These are phyloP conservation scores for Myripristis murdjan DNA, from an alignment of 2,797 vertebrate genomes.

Conservation along the genomic window DNA sequence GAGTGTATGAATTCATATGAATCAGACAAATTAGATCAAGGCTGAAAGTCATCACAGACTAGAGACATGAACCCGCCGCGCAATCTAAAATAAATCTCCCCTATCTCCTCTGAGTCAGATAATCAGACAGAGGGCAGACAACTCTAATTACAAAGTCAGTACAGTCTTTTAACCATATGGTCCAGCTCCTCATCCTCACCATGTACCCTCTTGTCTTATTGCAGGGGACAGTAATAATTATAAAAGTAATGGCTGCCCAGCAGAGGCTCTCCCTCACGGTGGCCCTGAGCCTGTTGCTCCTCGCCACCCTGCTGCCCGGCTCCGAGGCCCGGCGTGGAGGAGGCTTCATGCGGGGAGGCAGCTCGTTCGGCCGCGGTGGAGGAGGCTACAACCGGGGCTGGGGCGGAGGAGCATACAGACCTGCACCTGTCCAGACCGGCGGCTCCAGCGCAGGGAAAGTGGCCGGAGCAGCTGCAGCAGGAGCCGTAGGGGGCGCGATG, in stretches of 20 bases:
- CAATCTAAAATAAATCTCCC: too few species aligned
- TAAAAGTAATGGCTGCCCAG: too few species aligned
- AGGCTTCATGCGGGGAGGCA: constrained; percentile 48
- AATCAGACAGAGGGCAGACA: too few species aligned
- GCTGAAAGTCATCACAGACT: neutral
- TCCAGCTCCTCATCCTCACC: neutral
- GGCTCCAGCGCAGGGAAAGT: constrained; percentile 82
- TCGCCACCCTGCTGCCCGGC: constrained; percentile 68
- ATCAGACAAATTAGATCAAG: too few species aligned
- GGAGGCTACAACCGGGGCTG: constrained; percentile 64
- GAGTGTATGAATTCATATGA: neutral
- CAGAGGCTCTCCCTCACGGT: constrained; percentile 41
- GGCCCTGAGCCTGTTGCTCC: constrained; percentile 74
- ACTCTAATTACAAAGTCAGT: neutral
- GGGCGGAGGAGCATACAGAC: constrained; percentile 59
- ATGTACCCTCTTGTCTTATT: constrained; percentile 33
- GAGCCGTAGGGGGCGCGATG: constrained; percentile 84
- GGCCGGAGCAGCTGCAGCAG: constrained; percentile 86
- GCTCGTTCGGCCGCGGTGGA: constrained; percentile 38
- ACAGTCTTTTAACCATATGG: neutral
- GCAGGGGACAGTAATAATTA: constrained; percentile 62
- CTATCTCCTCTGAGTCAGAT: too few species aligned
- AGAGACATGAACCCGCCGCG: neutral
- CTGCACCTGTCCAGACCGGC: constrained; percentile 61
- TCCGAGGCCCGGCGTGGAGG: constrained; percentile 77